Base-by-base conservation (phyloP, 2,113 vertebrate species). In the Cyphomyrus plagiostoma region DNA sequence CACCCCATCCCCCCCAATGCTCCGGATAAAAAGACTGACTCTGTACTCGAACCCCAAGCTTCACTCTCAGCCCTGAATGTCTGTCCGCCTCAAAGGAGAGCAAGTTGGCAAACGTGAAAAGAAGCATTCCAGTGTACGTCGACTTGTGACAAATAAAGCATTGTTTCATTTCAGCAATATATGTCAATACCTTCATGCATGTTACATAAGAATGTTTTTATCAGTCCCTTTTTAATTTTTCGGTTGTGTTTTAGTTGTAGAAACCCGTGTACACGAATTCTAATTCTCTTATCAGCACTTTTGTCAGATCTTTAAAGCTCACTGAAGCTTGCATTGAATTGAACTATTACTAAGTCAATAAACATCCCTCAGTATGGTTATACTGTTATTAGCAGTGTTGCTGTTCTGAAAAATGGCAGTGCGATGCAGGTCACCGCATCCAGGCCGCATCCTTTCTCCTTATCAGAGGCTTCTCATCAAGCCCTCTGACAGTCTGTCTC, bases 401-500 rank as follows among this genome's bases (percentile, higher is more conserved):
- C 39, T 66, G 19, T 46, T 53, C 26, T 21, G 10, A n/a, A 86
- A 49, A 48, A n/a, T 23, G 2, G 49, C 15, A 2, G n/a, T 19
- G 11, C 23, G 87, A 74, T 66, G 17, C 45, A 88, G 56, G 42
- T 74, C 39, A 74, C 58, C 13, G 10, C 62, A 70, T 88, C 87
- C 62, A 35, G 50, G 30, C 30, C 15, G n/a, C 48, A 26, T 53
- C 85, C 26, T 52, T 52, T 35, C 30, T 87, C 50, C 50, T 13
- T 19, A 10, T 74, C 58, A 19, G 45, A 26, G 56, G 13, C 42
- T 66, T 66, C 62, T 74, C 6, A 50, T 90, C 91, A 91, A 92
- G 56, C 93, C 92, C 94, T 95, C 93, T 94, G 94, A 94, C 94
- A 94, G 74, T 92, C 94, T 94, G 92, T 94, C 94, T 93, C 92